A percentile compares a stretch with the other conserved stretches of the same genome.
These are phyloP conservation scores for Euproctis similis DNA, from an alignment of 2,888 invertebrate genomes.

Conservation along the genomic window DNA sequence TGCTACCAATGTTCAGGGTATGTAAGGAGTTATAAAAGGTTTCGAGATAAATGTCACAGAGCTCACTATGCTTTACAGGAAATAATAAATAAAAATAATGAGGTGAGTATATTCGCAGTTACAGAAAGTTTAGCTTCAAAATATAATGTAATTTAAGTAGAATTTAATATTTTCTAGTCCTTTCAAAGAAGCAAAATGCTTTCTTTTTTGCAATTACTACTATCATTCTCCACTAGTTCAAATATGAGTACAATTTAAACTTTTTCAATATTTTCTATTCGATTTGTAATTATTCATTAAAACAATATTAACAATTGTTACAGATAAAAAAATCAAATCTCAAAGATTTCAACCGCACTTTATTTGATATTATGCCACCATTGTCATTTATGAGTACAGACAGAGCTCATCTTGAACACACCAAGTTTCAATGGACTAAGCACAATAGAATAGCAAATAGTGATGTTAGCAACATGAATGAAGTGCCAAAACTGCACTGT, in stretches of 20 bases:
- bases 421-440: conserved; percentile 45
- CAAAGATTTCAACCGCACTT: conserved; percentile 31
- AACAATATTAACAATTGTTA: no score
- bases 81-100: conserved; percentile 42
- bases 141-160: no score
- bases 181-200: no score
- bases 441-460: conserved; percentile 26
- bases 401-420: conserved; percentile 38
- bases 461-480: conserved; percentile 17
- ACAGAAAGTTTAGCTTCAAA: no score
- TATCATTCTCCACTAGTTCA: no score
- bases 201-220: no score
- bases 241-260: no score
- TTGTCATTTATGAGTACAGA: conserved; percentile 38
- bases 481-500: conserved; percentile 38
- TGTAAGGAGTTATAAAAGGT: conserved; percentile 42
- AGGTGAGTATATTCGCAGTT: conserved; percentile 41
- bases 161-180: no score
- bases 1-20: conserved; percentile 50
- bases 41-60: conserved; percentile 55
- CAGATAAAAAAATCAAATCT: conserved; percentile 47
- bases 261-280: no score
- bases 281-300: no score
- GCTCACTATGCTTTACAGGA: conserved; percentile 50
- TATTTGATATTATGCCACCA: conserved; percentile 34